Evolutionary conservation across 2,113 vertebrate genomes (phyloP).

Genomic region (Falcunculus frontatus): DNA sequence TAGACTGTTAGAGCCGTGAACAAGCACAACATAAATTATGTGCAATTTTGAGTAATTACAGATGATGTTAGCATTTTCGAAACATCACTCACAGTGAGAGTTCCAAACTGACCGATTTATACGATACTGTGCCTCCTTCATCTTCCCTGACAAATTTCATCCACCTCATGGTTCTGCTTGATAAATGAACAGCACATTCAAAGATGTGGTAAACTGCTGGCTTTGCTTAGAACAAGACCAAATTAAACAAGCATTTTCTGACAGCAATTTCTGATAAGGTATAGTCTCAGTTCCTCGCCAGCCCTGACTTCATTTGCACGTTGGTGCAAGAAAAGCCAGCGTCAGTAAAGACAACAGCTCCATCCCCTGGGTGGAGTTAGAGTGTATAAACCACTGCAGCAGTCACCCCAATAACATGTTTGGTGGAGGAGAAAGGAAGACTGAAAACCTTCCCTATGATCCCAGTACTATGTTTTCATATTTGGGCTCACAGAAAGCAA

Average conservation of each 20-base stretch:
- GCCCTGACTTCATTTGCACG: neutral
- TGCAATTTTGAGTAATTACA: conserved; percentile 59
- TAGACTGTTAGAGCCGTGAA: conserved; percentile 2
- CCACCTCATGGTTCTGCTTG: neutral
- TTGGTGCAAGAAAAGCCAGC: neutral
- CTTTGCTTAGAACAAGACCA: neutral
- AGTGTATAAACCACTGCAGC: neutral
- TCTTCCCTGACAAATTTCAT: conserved; percentile 24
- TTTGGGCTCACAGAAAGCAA: neutral
- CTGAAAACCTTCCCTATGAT: neutral
- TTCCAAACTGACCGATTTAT: conserved; percentile 8
- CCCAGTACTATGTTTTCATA: neutral
- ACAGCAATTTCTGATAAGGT: neutral
- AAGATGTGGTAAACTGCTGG: neutral
- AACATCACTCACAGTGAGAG: conserved; percentile 32
- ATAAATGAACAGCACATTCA: neutral
- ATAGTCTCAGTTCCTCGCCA: neutral
- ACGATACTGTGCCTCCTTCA: conserved; percentile 4
- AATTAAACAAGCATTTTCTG: neutral
- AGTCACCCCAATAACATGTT: neutral
- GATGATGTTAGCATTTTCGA: conserved; percentile 46
- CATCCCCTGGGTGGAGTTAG: neutral
- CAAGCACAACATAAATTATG: conserved; percentile 45
- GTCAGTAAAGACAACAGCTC: neutral
- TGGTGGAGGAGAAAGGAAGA: neutral